A percentile compares a stretch with the other conserved stretches of the same genome.
These are phyloP conservation scores for Drosophila malerkotliana DNA, from an alignment of 1,140 invertebrate species.

Conservation along the genomic window DNA sequence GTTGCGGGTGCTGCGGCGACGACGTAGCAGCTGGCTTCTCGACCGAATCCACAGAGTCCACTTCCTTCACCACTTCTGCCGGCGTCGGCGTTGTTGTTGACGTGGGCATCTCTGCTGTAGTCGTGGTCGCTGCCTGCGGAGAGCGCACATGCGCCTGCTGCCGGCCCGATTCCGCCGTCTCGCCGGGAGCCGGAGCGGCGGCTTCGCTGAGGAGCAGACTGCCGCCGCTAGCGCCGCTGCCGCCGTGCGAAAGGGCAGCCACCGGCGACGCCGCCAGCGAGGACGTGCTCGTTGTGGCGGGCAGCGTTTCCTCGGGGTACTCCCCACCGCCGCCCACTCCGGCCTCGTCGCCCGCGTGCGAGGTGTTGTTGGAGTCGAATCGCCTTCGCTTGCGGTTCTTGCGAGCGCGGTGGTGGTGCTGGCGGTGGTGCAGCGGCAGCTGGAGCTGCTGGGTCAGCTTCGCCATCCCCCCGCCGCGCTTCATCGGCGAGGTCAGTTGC, in stretches of 20 bases:
- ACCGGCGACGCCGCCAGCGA: slow-evolving; percentile 63
- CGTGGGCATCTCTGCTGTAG: slow-evolving; percentile 55
- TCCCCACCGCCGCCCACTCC: slow-evolving; percentile 34
- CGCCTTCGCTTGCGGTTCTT: slow-evolving; percentile 80
- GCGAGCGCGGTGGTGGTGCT: slow-evolving; percentile 79
- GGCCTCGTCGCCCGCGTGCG: slow-evolving; percentile 56
- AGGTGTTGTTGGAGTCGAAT: slow-evolving; percentile 66
- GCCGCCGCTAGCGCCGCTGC: slow-evolving; percentile 15
- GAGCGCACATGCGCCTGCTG: slow-evolving; percentile 73
- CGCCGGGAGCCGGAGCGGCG: slow-evolving; percentile 58
- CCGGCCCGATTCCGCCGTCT: slow-evolving; percentile 65
- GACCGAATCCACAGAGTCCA: slow-evolving; percentile 32
- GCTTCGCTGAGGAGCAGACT: slow-evolving; percentile 60
- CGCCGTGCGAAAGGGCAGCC: slow-evolving; percentile 37
- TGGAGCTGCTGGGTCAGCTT: slow-evolving; percentile 48
- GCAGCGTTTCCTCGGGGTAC: slow-evolving; percentile 35
- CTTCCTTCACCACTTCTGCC: slow-evolving; percentile 49
- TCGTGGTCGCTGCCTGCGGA: slow-evolving; percentile 52
- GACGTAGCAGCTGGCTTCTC: slow-evolving; percentile 25
- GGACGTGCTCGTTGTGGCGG: slow-evolving; percentile 46
- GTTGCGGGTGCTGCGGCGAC: slow-evolving; percentile 55
- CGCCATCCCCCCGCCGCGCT: slow-evolving; percentile 52
- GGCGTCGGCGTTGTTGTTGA: slow-evolving; percentile 46
- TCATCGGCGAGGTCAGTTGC: slow-evolving; percentile 85
- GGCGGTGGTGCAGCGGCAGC: slow-evolving; percentile 61